These are phyloP conservation scores for Petrocephalus schoutedeni DNA, from an alignment of 2,797 vertebrate genomes.

Conservation along the genomic window DNA sequence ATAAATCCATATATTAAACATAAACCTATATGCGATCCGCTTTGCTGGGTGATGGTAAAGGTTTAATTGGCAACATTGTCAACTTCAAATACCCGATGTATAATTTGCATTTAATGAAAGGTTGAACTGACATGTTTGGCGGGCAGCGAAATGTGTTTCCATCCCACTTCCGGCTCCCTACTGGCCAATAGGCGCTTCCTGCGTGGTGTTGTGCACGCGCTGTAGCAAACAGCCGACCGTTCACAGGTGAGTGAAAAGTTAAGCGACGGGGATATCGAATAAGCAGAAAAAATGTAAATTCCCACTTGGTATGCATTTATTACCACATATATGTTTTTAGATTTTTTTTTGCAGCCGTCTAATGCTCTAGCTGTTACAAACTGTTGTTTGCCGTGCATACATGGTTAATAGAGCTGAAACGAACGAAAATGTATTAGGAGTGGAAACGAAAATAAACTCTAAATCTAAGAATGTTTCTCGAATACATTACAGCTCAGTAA, in stretches of 20 bases:
- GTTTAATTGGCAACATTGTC: background rate
- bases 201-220: background rate
- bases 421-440: background rate
- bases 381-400: background rate
- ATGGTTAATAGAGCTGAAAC: background rate
- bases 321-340: background rate
- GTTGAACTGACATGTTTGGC: background rate
- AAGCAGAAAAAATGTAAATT: background rate
- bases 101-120: background rate
- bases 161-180: background rate
- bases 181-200: background rate
- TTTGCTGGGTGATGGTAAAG: background rate
- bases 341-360: background rate
- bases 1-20: background rate
- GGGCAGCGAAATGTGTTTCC: background rate
- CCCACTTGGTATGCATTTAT: background rate
- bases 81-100: background rate
- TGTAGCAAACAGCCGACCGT: background rate
- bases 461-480: background rate
- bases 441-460: background rate
- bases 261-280: background rate
- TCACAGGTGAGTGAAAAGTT: constrained; percentile 7
- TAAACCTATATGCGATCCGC: background rate
- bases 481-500: background rate
- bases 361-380: background rate